Base-by-base conservation (phyloP, 1,140 invertebrate genomes). In the Drosophila saltans region DNA sequence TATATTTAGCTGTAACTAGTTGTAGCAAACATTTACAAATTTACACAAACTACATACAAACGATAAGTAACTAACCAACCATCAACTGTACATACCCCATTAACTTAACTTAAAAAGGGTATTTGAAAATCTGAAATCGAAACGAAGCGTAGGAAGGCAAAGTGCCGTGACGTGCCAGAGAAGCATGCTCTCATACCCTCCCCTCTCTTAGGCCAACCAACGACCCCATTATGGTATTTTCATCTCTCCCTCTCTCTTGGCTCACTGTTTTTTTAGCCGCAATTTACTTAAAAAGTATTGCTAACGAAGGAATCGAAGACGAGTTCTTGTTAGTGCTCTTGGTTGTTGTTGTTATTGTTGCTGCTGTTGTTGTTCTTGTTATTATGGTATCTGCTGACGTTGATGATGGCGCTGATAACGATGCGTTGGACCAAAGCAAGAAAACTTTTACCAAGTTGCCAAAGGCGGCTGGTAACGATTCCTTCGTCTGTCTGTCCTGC, bases 241-340 rank as follows among this genome's bases (percentile, higher is more conserved):
- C 9, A 2, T n/a, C 57, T 58, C 57, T 57, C 28, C 24, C 55
- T 57, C 28, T 28, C 55, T 16, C 21, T 48, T 9, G 16, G 8
- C 3, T 6, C 6, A 24, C 5, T 48, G 16, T 52, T 56, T 58
- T 30, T 48, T 59, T 45, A 64, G 64, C 73, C 66, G 57, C 70
- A 84, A 88, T 88, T 90, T 84, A 84, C 82, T 88, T 88, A 84
- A 88, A 84, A 86, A 88, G 80, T 84, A 84, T 81, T 90, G 71
- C 67, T 84, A 89, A 81, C 80, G 85, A 89, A 89, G 66, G 74
- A 89, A 90, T 89, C 85, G 85, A 90, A 80, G 80, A 74, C 66
- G 69, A 79, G 69, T 80, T 73, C 63, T 70, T 73, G 57, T 33
- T 62, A 69, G 43, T 57, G 33, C 40, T 72, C 55, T 57, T 74